Evolutionary conservation across 2,797 vertebrate species (phyloP).

Genomic region (Lerista edwardsae): DNA sequence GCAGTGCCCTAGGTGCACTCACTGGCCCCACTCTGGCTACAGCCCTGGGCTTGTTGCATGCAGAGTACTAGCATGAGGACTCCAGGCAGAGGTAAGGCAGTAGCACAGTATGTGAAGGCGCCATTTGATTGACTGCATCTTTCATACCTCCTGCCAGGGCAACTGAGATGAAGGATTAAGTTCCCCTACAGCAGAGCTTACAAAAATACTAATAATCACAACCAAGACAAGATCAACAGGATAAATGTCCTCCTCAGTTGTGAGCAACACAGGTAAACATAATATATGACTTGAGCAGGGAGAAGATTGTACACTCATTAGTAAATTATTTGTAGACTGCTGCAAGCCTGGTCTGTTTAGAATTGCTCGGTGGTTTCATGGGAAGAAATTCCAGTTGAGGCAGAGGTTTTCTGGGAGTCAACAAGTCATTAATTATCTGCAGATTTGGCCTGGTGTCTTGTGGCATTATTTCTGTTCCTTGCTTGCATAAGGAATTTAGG

Average conservation of each 20-base stretch:
- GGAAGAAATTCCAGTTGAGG: constrained; percentile 35
- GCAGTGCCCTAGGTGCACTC: too few relatives aligned
- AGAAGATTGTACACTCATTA: background rate
- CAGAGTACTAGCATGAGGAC: background rate
- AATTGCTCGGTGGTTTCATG: constrained; percentile 27
- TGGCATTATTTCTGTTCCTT: constrained; percentile 32
- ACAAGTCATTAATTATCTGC: constrained; percentile 31
- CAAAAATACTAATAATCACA: background rate
- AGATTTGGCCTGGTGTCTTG: constrained; percentile 16
- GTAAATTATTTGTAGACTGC: constrained; percentile 34
- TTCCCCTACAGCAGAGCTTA: background rate
- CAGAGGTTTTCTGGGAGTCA: constrained; percentile 17
- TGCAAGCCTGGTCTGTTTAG: constrained; percentile 11
- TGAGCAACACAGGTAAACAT: constrained; percentile 3
- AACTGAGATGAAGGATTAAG: background rate
- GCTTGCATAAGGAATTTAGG: constrained; percentile 23
- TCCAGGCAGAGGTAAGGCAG: background rate
- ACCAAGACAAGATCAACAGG: constrained; percentile 1
- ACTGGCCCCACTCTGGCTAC: too few relatives aligned
- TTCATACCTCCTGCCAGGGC: background rate
- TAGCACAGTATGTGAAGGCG: background rate
- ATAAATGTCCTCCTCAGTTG: background rate
- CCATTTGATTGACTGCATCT: background rate
- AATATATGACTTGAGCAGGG: constrained; percentile 10
- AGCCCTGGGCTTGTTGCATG: background rate